phyloP scores from a whole-genome alignment of 1,140 invertebrate species.

The Nebria ingens region DNA sequence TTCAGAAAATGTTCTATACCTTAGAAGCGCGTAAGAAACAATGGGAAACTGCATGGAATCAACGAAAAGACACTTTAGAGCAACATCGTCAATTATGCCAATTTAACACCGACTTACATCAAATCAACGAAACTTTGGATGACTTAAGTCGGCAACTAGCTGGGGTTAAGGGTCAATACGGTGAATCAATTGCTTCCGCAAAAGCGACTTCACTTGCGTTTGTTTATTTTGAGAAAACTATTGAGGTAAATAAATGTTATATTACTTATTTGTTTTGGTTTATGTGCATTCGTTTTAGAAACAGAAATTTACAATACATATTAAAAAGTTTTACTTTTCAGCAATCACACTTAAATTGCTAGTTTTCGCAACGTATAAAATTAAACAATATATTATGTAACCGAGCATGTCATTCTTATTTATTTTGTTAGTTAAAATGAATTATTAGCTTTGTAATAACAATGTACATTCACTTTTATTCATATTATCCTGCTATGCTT shows the following conservation, averaged over 20 bases:
- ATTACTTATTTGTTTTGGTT: no score
- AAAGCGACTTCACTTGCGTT: slow-evolving; percentile 61
- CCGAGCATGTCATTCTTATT: neutral
- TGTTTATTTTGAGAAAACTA: slow-evolving; percentile 67
- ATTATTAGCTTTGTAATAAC: neutral
- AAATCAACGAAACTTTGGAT: slow-evolving; percentile 62
- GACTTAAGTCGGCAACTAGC: slow-evolving; percentile 52
- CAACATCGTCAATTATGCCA: slow-evolving; percentile 54
- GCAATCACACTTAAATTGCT: no score
- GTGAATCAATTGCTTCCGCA: slow-evolving; percentile 58
- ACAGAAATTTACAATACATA: no score
- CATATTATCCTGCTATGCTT: neutral
- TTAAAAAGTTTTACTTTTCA: no score
- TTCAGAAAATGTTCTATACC: slow-evolving; percentile 53
- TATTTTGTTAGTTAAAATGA: neutral
- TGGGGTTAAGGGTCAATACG: slow-evolving; percentile 54
- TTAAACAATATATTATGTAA: no score
- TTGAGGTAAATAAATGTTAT: slow-evolving; percentile 55
- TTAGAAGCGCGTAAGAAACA: slow-evolving; percentile 40
- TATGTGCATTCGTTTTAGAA: no score
- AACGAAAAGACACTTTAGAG: slow-evolving; percentile 49
- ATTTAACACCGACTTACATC: slow-evolving; percentile 59
- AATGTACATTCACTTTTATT: slow-evolving; percentile 3
- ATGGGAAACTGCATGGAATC: slow-evolving; percentile 51
- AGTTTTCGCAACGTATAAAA: no score